Conservation (phyloP, 1,140 invertebrate genomes). For the Trachymyrmex cornetzi region DNA sequence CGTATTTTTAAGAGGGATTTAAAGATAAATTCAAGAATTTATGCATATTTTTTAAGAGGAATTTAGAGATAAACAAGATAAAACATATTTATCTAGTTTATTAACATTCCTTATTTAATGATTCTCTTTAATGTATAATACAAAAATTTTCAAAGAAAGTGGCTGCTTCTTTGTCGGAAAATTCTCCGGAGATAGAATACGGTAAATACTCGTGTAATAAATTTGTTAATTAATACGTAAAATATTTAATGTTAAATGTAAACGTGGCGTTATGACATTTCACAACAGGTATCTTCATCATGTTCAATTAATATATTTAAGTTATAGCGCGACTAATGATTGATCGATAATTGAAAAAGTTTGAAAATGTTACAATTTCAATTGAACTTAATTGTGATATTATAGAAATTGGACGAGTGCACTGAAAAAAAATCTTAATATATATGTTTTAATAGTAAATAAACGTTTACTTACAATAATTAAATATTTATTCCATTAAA, state of each 20-base stretch:
- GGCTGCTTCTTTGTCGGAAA: background rate
- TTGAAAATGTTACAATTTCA: too few species aligned
- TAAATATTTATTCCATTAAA: too few species aligned
- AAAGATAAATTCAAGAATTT: background rate
- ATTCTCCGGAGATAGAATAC: background rate
- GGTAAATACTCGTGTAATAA: background rate
- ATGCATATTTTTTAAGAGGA: background rate
- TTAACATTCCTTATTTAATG: background rate
- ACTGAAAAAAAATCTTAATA: too few species aligned
- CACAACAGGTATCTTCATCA: slow-evolving; percentile 21
- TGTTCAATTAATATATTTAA: slow-evolving; percentile 40
- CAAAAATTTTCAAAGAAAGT: background rate
- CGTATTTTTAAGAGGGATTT: background rate
- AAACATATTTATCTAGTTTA: background rate
- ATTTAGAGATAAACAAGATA: background rate
- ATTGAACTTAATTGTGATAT: slow-evolving; percentile 23
- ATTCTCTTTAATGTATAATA: background rate
- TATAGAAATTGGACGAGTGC: background rate
- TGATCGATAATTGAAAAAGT: slow-evolving; percentile 26
- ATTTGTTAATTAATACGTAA: slow-evolving; percentile 6
- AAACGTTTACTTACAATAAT: too few species aligned
- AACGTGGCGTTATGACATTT: slow-evolving; percentile 1
- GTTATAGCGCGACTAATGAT: background rate
- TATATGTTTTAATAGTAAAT: too few species aligned
- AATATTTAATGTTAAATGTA: slow-evolving; percentile 13